Percentiles rank a stretch among this genome's conserved stretches.
Conservation (phyloP, 2,113 vertebrate genomes). For the Melanocharis versteri region DNA sequence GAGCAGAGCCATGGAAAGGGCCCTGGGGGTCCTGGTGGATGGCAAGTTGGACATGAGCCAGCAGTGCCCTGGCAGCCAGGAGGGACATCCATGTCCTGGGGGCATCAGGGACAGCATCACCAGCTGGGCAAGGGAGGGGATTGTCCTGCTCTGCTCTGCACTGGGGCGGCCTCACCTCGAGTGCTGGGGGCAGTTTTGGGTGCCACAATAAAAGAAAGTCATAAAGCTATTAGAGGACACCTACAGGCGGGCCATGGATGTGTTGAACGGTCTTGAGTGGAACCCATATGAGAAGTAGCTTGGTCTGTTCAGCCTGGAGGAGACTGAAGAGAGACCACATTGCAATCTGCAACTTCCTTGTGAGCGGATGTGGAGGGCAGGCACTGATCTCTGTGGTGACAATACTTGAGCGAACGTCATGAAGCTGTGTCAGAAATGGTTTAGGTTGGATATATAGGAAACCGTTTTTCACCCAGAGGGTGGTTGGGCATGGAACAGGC, state of each 20-base stretch:
- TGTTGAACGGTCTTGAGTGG: background rate
- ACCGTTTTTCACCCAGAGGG: background rate
- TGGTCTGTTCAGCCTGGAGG: background rate
- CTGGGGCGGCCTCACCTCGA: background rate
- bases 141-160: background rate
- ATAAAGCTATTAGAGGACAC: background rate
- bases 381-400: background rate
- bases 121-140: background rate
- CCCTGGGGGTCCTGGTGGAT: background rate
- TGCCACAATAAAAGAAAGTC: rapidly evolving
- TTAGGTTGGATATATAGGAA: background rate
- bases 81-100: background rate
- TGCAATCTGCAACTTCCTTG: background rate
- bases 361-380: rapidly evolving
- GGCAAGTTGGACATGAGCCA: background rate
- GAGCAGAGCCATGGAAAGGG: background rate
- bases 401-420: background rate
- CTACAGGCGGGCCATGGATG: background rate
- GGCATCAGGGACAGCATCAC: background rate
- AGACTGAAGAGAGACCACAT: background rate
- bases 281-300: background rate
- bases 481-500: background rate
- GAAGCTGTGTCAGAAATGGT: background rate
- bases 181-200: background rate
- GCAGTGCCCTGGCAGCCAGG: background rate